These are phyloP conservation scores for Sylvietta virens DNA, from an alignment of 2,113 vertebrate genomes.

Conservation along the genomic window DNA sequence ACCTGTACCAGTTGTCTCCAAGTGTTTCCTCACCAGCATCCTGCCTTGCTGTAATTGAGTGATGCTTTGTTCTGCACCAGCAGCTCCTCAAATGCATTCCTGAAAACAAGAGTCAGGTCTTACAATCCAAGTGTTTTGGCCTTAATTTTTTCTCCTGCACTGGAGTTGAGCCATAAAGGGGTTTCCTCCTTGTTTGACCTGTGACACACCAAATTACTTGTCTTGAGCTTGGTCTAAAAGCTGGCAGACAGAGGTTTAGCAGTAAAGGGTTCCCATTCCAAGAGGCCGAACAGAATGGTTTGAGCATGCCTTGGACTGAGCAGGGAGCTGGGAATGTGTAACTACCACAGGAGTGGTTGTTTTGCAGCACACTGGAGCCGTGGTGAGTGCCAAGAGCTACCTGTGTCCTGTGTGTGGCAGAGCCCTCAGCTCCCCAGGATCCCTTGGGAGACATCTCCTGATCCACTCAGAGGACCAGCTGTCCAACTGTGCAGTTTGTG, in stretches of 20 bases:
- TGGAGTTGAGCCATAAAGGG: neutral
- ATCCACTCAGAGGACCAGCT: slow-evolving; percentile 96
- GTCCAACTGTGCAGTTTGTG: slow-evolving; percentile 96
- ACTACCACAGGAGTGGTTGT: neutral
- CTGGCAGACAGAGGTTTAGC: neutral
- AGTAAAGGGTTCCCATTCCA: neutral
- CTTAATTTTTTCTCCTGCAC: neutral
- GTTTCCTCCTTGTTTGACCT: neutral
- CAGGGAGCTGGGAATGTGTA: neutral
- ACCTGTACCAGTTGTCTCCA: neutral
- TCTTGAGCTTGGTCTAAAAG: neutral
- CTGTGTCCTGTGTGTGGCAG: slow-evolving; percentile 95
- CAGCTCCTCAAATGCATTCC: neutral
- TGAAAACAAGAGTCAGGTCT: neutral
- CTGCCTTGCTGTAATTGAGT: neutral
- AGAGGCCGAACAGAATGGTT: neutral
- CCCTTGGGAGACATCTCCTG: slow-evolving; percentile 92
- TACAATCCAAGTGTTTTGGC: neutral
- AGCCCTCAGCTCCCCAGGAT: slow-evolving; percentile 93
- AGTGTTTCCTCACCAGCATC: neutral
- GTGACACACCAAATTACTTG: neutral
- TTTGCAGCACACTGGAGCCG: slow-evolving; percentile 88
- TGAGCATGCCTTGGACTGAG: neutral
- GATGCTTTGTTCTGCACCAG: neutral
- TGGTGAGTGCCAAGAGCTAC: slow-evolving; percentile 91